These are phyloP conservation scores for Oreochromis tanganicae DNA, from an alignment of 2,113 vertebrate genomes.

Conservation along the genomic window DNA sequence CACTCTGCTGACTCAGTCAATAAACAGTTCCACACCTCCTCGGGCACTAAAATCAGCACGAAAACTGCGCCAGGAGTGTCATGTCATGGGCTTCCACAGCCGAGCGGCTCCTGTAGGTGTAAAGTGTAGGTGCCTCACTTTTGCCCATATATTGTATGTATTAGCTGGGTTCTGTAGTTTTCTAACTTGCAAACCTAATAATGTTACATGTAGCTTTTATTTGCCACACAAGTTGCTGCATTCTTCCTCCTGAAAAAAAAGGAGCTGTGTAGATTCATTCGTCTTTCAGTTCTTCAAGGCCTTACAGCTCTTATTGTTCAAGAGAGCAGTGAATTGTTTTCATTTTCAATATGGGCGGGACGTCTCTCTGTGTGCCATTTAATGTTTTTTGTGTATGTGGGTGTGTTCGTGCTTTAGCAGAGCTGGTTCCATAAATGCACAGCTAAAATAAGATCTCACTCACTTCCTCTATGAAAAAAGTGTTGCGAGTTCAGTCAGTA, in stretches of 20 bases:
- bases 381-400: background rate
- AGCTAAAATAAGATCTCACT: background rate
- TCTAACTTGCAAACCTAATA: background rate
- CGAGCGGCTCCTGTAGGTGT: background rate
- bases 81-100: background rate
- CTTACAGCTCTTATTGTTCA: background rate
- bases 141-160: background rate
- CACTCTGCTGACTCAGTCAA: background rate
- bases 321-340: background rate
- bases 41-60: background rate
- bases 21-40: background rate
- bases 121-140: background rate
- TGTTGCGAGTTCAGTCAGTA: background rate
- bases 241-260: background rate
- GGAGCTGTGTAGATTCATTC: background rate
- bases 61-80: fast-evolving
- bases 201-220: background rate
- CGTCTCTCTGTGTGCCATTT: background rate
- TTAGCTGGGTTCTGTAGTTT: background rate
- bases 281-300: fast-evolving
- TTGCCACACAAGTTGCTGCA: background rate
- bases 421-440: background rate
- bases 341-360: background rate
- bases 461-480: background rate
- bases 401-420: background rate